Conservation (phyloP, 2,797 vertebrate species). For the Moxostoma hubbsi region DNA sequence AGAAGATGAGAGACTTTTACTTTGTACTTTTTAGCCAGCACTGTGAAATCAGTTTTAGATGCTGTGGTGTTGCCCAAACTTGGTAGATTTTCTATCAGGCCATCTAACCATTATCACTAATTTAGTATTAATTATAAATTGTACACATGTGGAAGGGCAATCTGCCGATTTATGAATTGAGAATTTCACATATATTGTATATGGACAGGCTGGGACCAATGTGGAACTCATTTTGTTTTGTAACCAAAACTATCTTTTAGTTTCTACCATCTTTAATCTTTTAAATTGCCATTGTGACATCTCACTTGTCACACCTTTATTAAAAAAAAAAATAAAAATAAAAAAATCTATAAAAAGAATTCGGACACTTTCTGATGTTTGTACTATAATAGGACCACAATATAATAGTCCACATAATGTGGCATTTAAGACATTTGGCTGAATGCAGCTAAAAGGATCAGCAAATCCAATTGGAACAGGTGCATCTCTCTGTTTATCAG, state of each 20-base stretch:
- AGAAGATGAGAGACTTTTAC: too few species aligned
- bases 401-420: neutral
- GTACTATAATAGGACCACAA: neutral
- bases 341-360: too few species aligned
- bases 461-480: constrained; percentile 31
- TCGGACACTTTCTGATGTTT: neutral
- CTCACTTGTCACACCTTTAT: neutral
- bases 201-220: neutral
- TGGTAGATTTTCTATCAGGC: too few species aligned
- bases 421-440: constrained; percentile 1
- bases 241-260: neutral
- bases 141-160: neutral
- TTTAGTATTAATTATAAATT: neutral
- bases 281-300: neutral
- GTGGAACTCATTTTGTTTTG: neutral
- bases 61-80: too few species aligned
- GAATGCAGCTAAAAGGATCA: constrained; percentile 34
- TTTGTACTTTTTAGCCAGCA: neutral
- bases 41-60: too few species aligned
- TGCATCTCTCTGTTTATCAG: constrained; percentile 18
- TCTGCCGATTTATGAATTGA: neutral
- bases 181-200: neutral
- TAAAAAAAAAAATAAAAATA: neutral
- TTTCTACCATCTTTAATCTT: neutral
- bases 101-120: neutral